These are phyloP conservation scores for Podarcis cretensis DNA, from an alignment of 2,113 vertebrate genomes.

Conservation along the genomic window DNA sequence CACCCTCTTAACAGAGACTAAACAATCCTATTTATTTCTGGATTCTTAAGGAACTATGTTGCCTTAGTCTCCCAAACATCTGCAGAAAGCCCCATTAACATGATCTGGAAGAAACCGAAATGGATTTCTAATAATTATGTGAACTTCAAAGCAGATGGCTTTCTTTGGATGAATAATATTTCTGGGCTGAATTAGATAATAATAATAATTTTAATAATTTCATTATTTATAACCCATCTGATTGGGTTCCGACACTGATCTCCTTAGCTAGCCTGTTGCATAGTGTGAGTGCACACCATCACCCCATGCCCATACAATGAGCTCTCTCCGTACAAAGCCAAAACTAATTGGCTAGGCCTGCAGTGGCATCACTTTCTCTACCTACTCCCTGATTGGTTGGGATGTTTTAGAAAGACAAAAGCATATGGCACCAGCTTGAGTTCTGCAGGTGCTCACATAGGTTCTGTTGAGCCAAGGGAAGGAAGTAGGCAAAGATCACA, in stretches of 20 bases:
- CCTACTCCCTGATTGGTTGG: not conserved
- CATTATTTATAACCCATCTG: too few relatives aligned
- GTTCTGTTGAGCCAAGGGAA: too few relatives aligned
- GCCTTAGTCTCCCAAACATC: not conserved
- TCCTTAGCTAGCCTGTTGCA: not conserved
- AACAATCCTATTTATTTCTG: conserved; percentile 7
- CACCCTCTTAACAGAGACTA: not conserved
- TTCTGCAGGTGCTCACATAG: too few relatives aligned
- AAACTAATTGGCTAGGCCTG: not conserved
- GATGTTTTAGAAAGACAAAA: too few relatives aligned
- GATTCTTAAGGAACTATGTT: not conserved
- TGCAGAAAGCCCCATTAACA: not conserved
- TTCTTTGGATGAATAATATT: not conserved
- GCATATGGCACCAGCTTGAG: too few relatives aligned
- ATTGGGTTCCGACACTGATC: too few relatives aligned
- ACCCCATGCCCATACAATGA: not conserved
- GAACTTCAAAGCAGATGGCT: not conserved
- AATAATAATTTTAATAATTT: too few relatives aligned
- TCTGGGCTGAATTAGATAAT: not conserved
- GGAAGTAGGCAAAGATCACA: too few relatives aligned
- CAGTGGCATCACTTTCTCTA: not conserved
- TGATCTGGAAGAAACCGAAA: too few relatives aligned
- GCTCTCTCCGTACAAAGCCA: not conserved
- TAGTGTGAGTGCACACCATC: not conserved
- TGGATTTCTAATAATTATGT: not conserved